A percentile compares a stretch with the other conserved stretches of the same genome.
Evolutionary conservation across 2,797 vertebrate species (phyloP).

Genomic region (Falco biarmicus): DNA sequence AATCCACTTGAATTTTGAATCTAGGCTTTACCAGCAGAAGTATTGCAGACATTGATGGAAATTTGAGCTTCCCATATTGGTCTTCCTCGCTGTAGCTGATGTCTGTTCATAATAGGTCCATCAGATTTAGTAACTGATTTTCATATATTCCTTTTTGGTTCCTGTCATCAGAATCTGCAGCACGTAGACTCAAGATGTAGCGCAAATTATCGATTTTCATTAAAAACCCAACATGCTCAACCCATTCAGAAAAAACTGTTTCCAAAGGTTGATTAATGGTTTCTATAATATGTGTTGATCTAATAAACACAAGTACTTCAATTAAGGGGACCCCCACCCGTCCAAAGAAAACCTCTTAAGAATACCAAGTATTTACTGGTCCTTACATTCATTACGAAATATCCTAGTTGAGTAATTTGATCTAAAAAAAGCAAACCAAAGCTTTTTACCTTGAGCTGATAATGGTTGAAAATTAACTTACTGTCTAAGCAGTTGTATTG

Average conservation of each 20-base stretch:
- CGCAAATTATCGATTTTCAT: background rate
- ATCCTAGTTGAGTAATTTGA: background rate
- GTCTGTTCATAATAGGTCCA: background rate
- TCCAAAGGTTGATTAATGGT: background rate
- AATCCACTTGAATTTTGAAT: background rate
- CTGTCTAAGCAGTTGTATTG: background rate
- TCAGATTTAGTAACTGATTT: background rate
- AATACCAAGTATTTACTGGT: background rate
- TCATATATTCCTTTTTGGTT: background rate
- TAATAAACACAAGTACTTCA: background rate
- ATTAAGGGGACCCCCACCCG: rapidly evolving
- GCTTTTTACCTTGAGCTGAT: background rate
- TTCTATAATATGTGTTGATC: background rate
- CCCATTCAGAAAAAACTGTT: background rate
- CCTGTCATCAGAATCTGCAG: background rate
- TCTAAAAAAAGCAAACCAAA: background rate
- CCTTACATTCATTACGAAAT: background rate
- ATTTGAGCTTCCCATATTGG: background rate
- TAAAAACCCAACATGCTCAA: background rate
- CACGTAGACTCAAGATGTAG: background rate
- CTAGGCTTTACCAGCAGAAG: background rate
- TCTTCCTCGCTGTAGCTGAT: background rate
- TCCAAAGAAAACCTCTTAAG: rapidly evolving
- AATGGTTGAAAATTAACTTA: background rate
- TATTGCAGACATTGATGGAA: background rate